These are phyloP conservation scores for Cacoxenus indagator DNA, from an alignment of 2,888 invertebrate genomes.

Conservation along the genomic window DNA sequence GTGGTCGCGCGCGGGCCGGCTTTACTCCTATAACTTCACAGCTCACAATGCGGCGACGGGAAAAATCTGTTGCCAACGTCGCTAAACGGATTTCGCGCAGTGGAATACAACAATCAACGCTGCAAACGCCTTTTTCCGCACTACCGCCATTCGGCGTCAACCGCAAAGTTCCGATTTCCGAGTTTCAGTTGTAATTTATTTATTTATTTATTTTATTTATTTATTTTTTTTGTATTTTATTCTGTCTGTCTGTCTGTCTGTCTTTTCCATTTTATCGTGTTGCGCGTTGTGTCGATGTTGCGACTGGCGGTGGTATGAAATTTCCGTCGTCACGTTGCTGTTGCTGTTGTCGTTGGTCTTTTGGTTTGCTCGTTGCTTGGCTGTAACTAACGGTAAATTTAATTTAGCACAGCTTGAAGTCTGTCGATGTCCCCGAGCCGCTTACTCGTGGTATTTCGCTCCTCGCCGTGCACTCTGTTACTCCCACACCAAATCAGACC, in stretches of 20 bases:
- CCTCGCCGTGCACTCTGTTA: too few relatives aligned
- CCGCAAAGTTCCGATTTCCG: constrained; percentile 5
- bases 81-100: background rate
- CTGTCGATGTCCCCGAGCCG: background rate
- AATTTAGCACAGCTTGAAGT: constrained; percentile 46
- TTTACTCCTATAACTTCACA: too few relatives aligned
- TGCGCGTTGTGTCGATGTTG: constrained; percentile 53
- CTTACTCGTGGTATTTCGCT: constrained; percentile 23
- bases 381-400: constrained; percentile 52
- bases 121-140: background rate
- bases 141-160: constrained; percentile 15
- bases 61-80: background rate
- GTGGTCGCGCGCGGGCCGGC: too few relatives aligned
- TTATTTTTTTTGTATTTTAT: background rate
- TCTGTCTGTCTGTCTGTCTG: constrained; percentile 4
- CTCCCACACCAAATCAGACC: too few relatives aligned
- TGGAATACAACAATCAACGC: background rate
- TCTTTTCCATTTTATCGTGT: constrained; percentile 16
- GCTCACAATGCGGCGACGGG: too few relatives aligned
- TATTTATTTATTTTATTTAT: background rate
- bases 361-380: constrained; percentile 24
- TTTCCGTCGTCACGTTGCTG: constrained; percentile 43
- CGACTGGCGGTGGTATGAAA: constrained; percentile 63
- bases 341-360: background rate
- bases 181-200: background rate